Evolutionary conservation across 2,797 vertebrate genomes (phyloP), one percentile per base, ranked within the genome.

Genomic region (Poecilia gillii): DNA sequence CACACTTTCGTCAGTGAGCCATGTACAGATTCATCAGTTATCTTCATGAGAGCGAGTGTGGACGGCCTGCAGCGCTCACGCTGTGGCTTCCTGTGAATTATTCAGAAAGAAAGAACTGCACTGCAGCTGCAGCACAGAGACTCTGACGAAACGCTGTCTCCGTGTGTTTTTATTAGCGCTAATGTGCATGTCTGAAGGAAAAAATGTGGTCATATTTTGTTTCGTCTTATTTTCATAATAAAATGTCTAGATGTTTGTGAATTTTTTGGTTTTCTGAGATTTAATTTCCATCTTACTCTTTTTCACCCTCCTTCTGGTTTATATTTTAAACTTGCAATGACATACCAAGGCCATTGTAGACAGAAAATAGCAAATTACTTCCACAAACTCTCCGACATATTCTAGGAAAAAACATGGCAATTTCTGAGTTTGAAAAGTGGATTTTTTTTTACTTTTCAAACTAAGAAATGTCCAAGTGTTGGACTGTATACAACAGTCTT

Each of bases 191-290:
- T 89, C 86, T 72, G 90, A 94, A 94, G 88, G 86, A 95, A 90
- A 84, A 36, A 86, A 33, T 75, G 86, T 92, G 90, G 87, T 92
- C 36, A 87, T 92, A 92, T 90, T 76, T 89, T 90, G 93, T 88
- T 83, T 81, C 85, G 94, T 95, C 92, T 92, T 96, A 95, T 96
- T 96, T 96, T 96, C 94, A 94, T 95, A 96, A 95, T 95, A 95
- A 96, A 95, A 93, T 88, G 84, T 93, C 72, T 93, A 88, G 85
- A 90, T 93, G 93, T 94, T 94, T 88, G 79, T 66, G 75, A 80
- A 45, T 55, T 78, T 16, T 25, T 73, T 79, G 33, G n/a, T 76
- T 82, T 82, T 4, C 9, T 1, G 31, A 74, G n/a, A 45, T 46
- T 71, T 16, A 0, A n/a, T 70, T 49, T 62, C 1, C 8, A 55